phyloP scores from a whole-genome alignment of 2,797 vertebrate species.

The Xyrichtys novacula region DNA sequence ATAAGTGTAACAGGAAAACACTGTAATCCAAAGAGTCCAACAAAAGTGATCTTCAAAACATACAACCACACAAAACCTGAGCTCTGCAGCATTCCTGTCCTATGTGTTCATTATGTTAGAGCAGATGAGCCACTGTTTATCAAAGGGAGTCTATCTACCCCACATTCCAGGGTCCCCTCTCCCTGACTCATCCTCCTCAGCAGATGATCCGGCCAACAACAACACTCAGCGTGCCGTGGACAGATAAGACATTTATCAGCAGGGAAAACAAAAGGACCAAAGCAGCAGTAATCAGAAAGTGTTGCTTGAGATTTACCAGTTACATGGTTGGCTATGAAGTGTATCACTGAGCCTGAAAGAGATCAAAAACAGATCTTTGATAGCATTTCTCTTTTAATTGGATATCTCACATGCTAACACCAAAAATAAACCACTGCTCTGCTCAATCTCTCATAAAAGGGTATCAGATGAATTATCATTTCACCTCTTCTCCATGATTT shows the following conservation, averaged over 20 bases:
- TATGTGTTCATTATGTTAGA: constrained; percentile 27
- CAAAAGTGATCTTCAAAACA: constrained; percentile 29
- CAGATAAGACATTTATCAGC: constrained; percentile 73
- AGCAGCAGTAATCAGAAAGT: constrained; percentile 44
- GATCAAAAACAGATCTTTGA: neutral
- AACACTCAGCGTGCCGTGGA: constrained; percentile 53
- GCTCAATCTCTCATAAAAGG: too few species aligned
- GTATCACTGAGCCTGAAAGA: constrained; percentile 8
- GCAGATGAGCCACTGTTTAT: constrained; percentile 50
- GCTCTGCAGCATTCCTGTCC: constrained; percentile 20
- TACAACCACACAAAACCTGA: constrained; percentile 3
- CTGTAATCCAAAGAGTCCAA: constrained; percentile 11
- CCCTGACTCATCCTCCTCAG: constrained; percentile 65
- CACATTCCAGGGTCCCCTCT: constrained; percentile 72
- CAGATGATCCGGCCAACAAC: constrained; percentile 65
- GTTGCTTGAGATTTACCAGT: constrained; percentile 58
- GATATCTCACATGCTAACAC: too few species aligned
- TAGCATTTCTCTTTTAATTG: too few species aligned
- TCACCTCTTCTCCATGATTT: too few species aligned
- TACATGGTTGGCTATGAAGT: constrained; percentile 3
- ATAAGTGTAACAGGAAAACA: constrained; percentile 10
- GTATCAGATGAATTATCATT: too few species aligned
- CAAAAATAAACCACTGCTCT: too few species aligned
- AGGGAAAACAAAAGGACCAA: constrained; percentile 62
- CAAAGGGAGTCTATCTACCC: constrained; percentile 55